phyloP scores from a whole-genome alignment of 2,888 invertebrate genomes.

The Sialis lutaria region DNA sequence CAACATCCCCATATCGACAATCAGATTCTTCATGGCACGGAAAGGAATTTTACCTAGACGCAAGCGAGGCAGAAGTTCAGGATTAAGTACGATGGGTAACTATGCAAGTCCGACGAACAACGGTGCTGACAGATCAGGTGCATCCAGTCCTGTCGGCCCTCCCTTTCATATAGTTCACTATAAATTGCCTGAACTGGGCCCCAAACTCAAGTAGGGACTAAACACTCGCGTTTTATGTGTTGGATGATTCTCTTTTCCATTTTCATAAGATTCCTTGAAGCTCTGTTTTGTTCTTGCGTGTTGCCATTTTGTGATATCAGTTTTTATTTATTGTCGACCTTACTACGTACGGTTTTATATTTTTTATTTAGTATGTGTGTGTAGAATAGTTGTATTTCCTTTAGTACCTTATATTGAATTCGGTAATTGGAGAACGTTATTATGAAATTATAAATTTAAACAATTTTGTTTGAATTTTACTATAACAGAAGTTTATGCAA shows the following conservation, averaged over 20 bases:
- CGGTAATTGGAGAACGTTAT: no score
- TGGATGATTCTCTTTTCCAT: conserved; percentile 1
- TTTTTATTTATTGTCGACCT: not conserved
- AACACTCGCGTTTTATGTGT: not conserved
- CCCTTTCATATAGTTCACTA: conserved; percentile 62
- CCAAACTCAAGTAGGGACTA: conserved; percentile 23
- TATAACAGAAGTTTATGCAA: no score
- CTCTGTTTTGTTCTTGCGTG: not conserved
- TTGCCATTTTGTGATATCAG: not conserved
- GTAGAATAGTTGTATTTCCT: no score
- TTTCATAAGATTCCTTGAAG: no score
- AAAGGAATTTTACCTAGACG: conserved; percentile 67
- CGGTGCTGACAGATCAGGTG: conserved; percentile 25
- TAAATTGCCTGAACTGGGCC: conserved; percentile 47
- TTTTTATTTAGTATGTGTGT: no score
- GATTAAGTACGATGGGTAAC: conserved; percentile 18
- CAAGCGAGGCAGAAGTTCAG: conserved; percentile 54
- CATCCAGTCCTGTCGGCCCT: conserved; percentile 48
- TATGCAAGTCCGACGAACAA: conserved; percentile 10
- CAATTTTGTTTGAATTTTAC: no score
- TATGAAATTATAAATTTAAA: no score
- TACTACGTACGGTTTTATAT: not conserved
- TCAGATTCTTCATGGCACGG: conserved; percentile 75
- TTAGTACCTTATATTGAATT: no score
- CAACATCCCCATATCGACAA: conserved; percentile 75